Conservation (phyloP, 2,797 vertebrate genomes). For the Hydrophis major region DNA sequence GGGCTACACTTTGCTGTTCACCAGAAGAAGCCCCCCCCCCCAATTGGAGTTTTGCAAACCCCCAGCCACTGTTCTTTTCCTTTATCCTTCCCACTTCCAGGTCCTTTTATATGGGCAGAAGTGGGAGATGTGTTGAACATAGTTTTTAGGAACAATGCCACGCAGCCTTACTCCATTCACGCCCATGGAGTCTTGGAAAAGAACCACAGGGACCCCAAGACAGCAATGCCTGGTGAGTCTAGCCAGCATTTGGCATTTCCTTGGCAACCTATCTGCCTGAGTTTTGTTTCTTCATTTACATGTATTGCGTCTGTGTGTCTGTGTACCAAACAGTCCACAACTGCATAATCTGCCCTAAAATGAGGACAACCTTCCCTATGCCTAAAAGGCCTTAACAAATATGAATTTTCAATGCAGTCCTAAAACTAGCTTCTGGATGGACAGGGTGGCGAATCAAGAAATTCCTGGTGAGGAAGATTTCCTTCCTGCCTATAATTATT, state of each 20-base stretch:
- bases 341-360: background rate
- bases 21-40: background rate
- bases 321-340: background rate
- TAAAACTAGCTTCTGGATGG: background rate
- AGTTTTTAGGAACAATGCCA: conserved; percentile 75
- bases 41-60: background rate
- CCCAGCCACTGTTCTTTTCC: background rate
- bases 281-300: background rate
- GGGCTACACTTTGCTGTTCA: background rate
- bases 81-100: conserved; percentile 52
- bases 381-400: background rate
- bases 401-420: background rate
- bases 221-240: conserved; percentile 69
- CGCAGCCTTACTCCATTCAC: conserved; percentile 69
- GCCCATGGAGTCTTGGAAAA: conserved; percentile 72
- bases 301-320: background rate
- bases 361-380: background rate
- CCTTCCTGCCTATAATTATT: background rate
- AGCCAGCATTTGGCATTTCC: background rate
- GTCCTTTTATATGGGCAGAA: conserved; percentile 74
- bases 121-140: conserved; percentile 73
- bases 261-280: background rate
- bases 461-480: background rate
- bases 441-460: background rate
- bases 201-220: conserved; percentile 1